Base-by-base conservation (phyloP, 1,140 invertebrate species). In the Drosophila santomea region DNA sequence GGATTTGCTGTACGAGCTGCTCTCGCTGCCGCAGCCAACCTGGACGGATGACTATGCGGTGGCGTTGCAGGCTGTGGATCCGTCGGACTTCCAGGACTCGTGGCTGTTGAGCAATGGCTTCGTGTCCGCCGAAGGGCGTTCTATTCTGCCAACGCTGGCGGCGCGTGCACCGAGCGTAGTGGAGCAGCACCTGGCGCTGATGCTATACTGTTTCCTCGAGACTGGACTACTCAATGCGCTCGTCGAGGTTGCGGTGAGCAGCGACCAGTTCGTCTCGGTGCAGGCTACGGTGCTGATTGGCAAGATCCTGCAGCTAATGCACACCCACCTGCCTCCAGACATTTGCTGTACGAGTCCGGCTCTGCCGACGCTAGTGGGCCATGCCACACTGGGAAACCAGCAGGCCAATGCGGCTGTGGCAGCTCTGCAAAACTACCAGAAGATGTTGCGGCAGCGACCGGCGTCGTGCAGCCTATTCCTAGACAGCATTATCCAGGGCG, bases 41-140 rank as follows among this genome's bases (percentile, higher is more conserved):
- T 98, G 97, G 97, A 98, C 97, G 2, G 97, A 98, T 81, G 97
- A 98, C 91, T 96, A 98, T 72, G 95, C 95, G 25, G 95, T 97
- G 32, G 98, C 98, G 3, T 91, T 99, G 52, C 95, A 96, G 67
- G 97, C 97, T 41, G 95, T 98, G 41, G 97, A 98, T 94, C 97
- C 97, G 1, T 96, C 96, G 28, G 95, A 95, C 86, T 95, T 95
- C 86, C 94, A 94, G 88, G 96, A 98, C 50, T 94, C 95, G 0
- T 99, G 98, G 97, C 95, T 96, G 72, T 93, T 99, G 1, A 96
- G 95, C 68, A 97, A 98, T 92, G 98, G 97, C 12, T 99, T 99
- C 93, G 96, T 99, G 0, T 97, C 96, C 5, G 95, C 96, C 38
- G 98, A 99, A 93, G 98, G 97, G 12, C 95, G 94, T 60, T 94